phyloP scores from a whole-genome alignment of 2,113 vertebrate species.

The Sapajus apella region DNA sequence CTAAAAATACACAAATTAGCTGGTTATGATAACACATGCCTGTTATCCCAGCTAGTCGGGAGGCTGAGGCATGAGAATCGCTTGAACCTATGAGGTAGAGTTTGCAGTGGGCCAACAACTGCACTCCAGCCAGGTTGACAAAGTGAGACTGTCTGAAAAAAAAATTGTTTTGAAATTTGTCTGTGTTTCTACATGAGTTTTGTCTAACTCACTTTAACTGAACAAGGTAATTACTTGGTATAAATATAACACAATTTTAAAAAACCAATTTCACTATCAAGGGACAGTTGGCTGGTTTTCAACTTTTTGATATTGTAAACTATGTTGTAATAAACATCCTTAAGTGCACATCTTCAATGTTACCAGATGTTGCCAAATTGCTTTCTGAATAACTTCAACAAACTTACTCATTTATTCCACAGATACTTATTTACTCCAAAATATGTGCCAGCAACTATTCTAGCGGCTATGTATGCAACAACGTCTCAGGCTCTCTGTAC shows the following conservation, averaged over 20 bases:
- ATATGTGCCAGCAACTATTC: background rate
- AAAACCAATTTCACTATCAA: background rate
- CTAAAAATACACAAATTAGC: too few relatives aligned
- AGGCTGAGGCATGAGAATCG: too few relatives aligned
- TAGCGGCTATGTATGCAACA: background rate
- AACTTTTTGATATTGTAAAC: background rate
- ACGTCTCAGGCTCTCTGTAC: background rate
- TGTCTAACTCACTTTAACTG: background rate
- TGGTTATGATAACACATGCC: too few relatives aligned
- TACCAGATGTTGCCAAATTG: background rate
- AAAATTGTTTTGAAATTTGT: background rate
- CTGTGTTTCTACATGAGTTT: background rate
- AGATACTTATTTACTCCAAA: background rate
- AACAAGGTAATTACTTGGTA: background rate
- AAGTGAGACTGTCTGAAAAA: too few relatives aligned
- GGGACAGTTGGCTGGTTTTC: background rate
- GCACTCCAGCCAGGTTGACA: too few relatives aligned
- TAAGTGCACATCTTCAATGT: background rate
- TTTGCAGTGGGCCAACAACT: too few relatives aligned
- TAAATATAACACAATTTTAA: background rate
- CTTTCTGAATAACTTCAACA: background rate
- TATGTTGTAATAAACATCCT: background rate
- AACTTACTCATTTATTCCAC: background rate
- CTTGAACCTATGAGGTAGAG: too few relatives aligned
- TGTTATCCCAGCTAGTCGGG: too few relatives aligned